These are phyloP conservation scores for Pardosa pseudoannulata DNA, from an alignment of 2,888 invertebrate species.

Conservation along the genomic window DNA sequence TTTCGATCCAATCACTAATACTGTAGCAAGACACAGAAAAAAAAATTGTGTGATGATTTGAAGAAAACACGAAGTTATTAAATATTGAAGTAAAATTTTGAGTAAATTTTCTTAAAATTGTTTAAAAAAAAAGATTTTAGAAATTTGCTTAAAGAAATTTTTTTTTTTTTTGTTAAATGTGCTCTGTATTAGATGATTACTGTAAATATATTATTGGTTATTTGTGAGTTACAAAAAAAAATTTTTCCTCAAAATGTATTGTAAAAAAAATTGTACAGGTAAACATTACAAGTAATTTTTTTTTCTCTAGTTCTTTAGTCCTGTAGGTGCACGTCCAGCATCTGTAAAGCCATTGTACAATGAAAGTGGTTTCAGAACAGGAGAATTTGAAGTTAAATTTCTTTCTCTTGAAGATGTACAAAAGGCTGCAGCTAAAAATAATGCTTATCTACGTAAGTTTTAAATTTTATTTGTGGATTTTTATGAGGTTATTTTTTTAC, in stretches of 20 bases:
- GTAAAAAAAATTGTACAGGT: background rate
- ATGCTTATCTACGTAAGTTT: conserved; percentile 41
- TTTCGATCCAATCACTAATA: too few species aligned
- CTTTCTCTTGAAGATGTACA: conserved; percentile 29
- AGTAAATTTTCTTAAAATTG: too few species aligned
- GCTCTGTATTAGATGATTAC: background rate
- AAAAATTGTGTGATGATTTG: too few species aligned
- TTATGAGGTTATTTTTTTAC: too few species aligned
- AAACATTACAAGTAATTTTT: too few species aligned
- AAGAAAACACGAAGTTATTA: too few species aligned
- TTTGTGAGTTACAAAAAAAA: too few species aligned
- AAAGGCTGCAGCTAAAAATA: conserved; percentile 52
- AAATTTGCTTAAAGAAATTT: too few species aligned
- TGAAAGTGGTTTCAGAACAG: conserved; percentile 58
- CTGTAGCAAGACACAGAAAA: too few species aligned
- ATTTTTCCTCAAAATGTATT: background rate
- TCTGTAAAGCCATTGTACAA: conserved; percentile 47
- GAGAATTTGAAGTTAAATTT: conserved; percentile 61
- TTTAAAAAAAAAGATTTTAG: too few species aligned
- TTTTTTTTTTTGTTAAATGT: background rate
- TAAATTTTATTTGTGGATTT: background rate
- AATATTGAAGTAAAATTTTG: too few species aligned
- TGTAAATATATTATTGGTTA: too few species aligned
- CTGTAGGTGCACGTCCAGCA: conserved; percentile 27
- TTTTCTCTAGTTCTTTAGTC: conserved; percentile 56